A percentile compares a stretch with the other conserved stretches of the same genome.
Evolutionary conservation across 2,113 vertebrate genomes (phyloP).

Genomic region (Amblyornis subalaris): DNA sequence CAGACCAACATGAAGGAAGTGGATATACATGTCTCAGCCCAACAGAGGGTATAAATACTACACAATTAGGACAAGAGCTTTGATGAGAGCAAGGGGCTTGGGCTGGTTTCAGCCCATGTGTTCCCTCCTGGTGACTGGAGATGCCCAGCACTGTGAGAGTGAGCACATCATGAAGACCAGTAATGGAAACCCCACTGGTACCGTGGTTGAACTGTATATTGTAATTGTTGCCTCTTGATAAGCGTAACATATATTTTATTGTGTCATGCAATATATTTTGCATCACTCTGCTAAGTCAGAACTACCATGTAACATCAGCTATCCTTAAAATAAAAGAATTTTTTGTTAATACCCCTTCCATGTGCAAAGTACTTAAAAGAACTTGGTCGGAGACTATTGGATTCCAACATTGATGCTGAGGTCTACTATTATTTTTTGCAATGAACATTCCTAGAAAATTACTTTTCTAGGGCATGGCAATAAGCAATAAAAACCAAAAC

Average conservation of each 20-base stretch:
- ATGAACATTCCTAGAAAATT: not conserved
- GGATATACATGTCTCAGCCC: not conserved
- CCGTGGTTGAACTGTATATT: not conserved
- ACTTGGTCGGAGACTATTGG: not conserved
- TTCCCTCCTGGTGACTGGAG: not conserved
- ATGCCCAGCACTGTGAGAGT: not conserved
- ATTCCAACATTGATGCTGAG: not conserved
- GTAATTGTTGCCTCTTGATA: not conserved
- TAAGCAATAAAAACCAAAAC: not conserved
- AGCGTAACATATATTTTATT: not conserved
- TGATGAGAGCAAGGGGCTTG: not conserved
- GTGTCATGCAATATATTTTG: not conserved
- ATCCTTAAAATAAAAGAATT: not conserved
- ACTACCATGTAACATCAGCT: rapidly evolving
- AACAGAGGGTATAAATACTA: not conserved
- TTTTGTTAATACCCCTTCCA: not conserved
- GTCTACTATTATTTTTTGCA: not conserved
- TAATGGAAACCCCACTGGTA: not conserved
- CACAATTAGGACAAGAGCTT: too few relatives aligned
- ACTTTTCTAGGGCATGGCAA: not conserved
- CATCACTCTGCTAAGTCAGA: not conserved
- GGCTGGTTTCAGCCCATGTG: not conserved
- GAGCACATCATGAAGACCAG: not conserved
- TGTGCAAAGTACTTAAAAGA: rapidly evolving
- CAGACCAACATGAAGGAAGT: not conserved